Evolutionary conservation across 2,113 vertebrate species (phyloP).

Genomic region (Grammomys surdaster): DNA sequence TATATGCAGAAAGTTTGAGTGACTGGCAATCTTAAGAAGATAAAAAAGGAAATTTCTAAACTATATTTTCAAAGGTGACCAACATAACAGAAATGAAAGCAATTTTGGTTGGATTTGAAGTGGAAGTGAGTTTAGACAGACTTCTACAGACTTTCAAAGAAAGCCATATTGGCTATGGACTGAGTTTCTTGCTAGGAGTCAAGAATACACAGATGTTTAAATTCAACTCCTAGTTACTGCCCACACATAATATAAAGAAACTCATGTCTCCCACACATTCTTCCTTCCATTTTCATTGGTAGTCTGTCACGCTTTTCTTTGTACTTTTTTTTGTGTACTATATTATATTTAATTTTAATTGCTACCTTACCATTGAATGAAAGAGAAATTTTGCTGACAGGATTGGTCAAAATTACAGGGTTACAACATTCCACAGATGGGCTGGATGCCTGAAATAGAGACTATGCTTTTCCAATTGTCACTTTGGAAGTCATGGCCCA

Average conservation of each 20-base stretch:
- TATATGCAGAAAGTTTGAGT: background rate
- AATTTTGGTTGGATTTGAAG: background rate
- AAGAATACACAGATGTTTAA: constrained; percentile 15
- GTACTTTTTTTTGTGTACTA: constrained; percentile 24
- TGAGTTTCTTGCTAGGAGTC: constrained; percentile 57
- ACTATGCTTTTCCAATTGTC: constrained; percentile 43
- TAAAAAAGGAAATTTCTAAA: background rate
- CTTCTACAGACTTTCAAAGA: background rate
- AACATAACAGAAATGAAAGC: background rate
- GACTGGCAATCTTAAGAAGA: background rate
- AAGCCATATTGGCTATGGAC: background rate
- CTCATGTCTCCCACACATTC: constrained; percentile 41
- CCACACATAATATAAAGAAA: constrained; percentile 43
- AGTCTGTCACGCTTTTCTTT: constrained; percentile 61
- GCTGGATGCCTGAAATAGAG: constrained; percentile 14
- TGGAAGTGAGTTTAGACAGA: background rate
- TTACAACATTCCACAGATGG: constrained; percentile 70
- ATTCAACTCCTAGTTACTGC: constrained; percentile 51
- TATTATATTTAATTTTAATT: constrained; percentile 78
- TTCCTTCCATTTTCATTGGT: constrained; percentile 46
- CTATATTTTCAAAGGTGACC: background rate
- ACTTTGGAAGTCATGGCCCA: constrained; percentile 49
- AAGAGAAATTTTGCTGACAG: constrained; percentile 74
- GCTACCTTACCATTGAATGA: constrained; percentile 74
- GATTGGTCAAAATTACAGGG: constrained; percentile 76